Percentiles rank a stretch among this genome's conserved stretches.
phyloP scores from a whole-genome alignment of 2,113 vertebrate species.

The Mormyrus iriodes region DNA sequence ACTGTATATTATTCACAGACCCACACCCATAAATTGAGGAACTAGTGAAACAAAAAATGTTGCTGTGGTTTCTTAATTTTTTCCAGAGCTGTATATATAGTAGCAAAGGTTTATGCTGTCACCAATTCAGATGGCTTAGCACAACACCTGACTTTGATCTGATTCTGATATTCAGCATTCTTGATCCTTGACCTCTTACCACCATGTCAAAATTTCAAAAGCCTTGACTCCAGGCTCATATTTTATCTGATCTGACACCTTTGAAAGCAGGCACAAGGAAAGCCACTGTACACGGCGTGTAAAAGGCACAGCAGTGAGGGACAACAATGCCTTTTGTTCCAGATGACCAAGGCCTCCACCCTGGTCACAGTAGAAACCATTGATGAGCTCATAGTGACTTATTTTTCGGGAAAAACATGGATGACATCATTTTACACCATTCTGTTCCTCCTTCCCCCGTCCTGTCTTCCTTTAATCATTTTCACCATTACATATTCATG shows the following conservation, averaged over 20 bases:
- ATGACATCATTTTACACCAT: not conserved
- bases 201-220: not conserved
- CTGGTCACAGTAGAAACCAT: not conserved
- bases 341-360: not conserved
- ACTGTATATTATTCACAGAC: no score
- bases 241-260: not conserved
- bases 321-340: constrained; percentile 12
- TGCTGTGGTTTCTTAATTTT: not conserved
- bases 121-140: not conserved
- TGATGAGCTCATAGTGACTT: not conserved
- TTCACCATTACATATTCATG: not conserved
- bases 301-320: not conserved
- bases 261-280: not conserved
- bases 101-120: not conserved
- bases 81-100: not conserved
- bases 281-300: not conserved
- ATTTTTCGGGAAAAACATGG: not conserved
- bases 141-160: not conserved
- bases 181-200: not conserved
- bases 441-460: not conserved
- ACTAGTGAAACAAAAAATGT: not conserved
- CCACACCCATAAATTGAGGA: not conserved
- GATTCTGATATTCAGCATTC: not conserved
- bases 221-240: not conserved
- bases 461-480: not conserved